phyloP scores from a whole-genome alignment of 2,113 vertebrate genomes.

The Seriola rivoliana region DNA sequence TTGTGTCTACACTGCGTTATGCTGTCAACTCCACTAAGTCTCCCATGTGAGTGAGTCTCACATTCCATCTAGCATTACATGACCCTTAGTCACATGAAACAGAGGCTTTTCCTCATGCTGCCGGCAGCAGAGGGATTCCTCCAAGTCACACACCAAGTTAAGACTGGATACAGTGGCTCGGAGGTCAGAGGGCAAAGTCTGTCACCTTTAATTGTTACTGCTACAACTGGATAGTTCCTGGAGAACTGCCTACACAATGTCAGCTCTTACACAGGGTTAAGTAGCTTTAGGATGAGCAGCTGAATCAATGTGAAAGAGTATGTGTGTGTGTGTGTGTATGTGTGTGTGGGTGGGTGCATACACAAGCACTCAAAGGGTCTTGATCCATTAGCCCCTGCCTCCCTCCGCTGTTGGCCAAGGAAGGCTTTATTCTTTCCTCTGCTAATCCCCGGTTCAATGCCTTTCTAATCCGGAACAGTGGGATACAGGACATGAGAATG shows the following conservation, averaged over 20 bases:
- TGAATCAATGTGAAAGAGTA: slow-evolving; percentile 30
- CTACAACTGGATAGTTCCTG: background rate
- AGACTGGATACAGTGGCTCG: background rate
- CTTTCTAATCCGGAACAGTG: slow-evolving; percentile 61
- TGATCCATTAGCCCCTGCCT: slow-evolving; percentile 46
- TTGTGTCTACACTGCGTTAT: slow-evolving; percentile 8
- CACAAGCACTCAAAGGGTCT: slow-evolving; percentile 42
- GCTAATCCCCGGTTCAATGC: slow-evolving; percentile 65
- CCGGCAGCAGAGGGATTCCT: background rate
- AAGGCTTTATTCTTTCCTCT: slow-evolving; percentile 45
- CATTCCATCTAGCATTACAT: slow-evolving; percentile 17
- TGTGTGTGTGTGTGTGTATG: background rate
- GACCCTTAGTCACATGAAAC: slow-evolving; percentile 18
- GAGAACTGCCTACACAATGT: slow-evolving; percentile 27
- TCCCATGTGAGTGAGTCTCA: slow-evolving; percentile 16
- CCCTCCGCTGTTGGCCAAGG: slow-evolving; percentile 48
- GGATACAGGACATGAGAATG: slow-evolving; percentile 49
- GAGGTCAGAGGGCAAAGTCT: slow-evolving; percentile 23
- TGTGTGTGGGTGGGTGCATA: slow-evolving; percentile 15
- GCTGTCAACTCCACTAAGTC: slow-evolving; percentile 31
- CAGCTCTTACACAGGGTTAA: slow-evolving; percentile 50
- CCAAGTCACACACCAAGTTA: background rate
- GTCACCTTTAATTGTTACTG: slow-evolving; percentile 16
- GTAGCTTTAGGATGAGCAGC: slow-evolving; percentile 54
- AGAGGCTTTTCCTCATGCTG: background rate